Conservation (phyloP, 2,113 vertebrate genomes). For the Osmerus mordax region DNA sequence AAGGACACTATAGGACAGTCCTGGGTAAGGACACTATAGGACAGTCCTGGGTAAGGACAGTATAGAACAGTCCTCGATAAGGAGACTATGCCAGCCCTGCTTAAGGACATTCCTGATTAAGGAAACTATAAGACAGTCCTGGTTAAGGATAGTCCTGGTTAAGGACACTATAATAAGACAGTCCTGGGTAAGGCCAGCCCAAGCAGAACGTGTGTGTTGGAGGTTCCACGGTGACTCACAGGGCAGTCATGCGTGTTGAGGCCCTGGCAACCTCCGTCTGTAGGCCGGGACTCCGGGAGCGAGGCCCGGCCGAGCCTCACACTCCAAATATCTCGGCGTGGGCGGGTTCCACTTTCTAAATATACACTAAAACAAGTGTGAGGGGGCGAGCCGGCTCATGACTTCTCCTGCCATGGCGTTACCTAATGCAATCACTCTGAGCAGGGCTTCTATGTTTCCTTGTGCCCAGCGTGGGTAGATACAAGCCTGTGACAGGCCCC, state of each 20-base stretch:
- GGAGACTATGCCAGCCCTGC: too few species aligned
- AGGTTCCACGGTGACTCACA: conserved; percentile 70
- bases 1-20: not conserved
- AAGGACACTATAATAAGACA: too few species aligned
- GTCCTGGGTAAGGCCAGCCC: conserved; percentile 50
- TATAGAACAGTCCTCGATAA: too few species aligned
- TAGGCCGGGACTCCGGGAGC: conserved; percentile 5
- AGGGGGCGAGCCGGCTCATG: conserved; percentile 19
- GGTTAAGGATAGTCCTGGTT: conserved; percentile 10
- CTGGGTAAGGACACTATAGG: too few species aligned
- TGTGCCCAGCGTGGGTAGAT: not conserved
- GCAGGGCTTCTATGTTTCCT: not conserved
- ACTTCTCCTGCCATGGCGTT: conserved; percentile 38
- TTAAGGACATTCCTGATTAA: too few species aligned
- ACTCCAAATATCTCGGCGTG: conserved; percentile 58
- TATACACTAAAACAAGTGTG: conserved; percentile 60
- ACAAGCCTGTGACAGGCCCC: conserved; percentile 17
- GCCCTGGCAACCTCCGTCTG: conserved; percentile 38
- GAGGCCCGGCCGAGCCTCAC: conserved; percentile 41
- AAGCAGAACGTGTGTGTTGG: conserved; percentile 57
- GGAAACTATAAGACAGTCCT: not conserved
- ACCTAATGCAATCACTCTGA: conserved; percentile 51
- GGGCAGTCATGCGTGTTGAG: conserved; percentile 60
- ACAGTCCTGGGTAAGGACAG: conserved; percentile 12
- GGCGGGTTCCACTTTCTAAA: conserved; percentile 57